These are phyloP conservation scores for Sandelia bainsii DNA, from an alignment of 2,797 vertebrate species.

Conservation along the genomic window DNA sequence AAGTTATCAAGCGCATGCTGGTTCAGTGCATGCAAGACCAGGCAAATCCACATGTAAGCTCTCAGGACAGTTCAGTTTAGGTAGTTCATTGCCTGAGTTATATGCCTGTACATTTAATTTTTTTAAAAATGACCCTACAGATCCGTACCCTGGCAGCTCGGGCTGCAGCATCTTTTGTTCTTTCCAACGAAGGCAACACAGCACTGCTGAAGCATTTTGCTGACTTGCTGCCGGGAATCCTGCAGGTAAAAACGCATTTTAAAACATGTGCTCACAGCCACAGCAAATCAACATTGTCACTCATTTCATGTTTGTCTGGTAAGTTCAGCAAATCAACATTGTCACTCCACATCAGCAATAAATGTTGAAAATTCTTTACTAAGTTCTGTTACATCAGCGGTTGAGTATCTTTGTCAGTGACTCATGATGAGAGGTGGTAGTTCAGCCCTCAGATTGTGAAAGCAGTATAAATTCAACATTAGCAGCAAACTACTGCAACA, in stretches of 20 bases:
- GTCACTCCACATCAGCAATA: background rate
- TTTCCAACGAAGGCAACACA: slow-evolving; percentile 95
- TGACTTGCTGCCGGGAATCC: slow-evolving; percentile 94
- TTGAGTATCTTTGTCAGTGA: background rate
- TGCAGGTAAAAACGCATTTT: slow-evolving; percentile 87
- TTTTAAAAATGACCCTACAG: slow-evolving; percentile 66
- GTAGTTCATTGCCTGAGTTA: background rate
- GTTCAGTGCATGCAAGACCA: slow-evolving; percentile 99
- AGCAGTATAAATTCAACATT: background rate
- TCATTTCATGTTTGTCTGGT: background rate
- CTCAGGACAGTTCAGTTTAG: fast-evolving
- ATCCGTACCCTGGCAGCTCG: slow-evolving; percentile 93
- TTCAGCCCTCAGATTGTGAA: background rate
- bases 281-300: background rate
- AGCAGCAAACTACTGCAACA: background rate
- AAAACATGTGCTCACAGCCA: background rate
- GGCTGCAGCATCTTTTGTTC: slow-evolving; percentile 94
- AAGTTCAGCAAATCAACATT: background rate
- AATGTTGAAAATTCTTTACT: background rate
- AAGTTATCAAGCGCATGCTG: slow-evolving; percentile 98
- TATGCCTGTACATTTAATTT: background rate
- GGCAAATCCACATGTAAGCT: slow-evolving; percentile 90
- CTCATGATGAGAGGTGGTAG: background rate
- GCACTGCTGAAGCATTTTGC: slow-evolving; percentile 96
- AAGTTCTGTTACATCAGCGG: background rate